Evolutionary conservation across 2,888 invertebrate genomes (phyloP).

Genomic region (Agrochola litura): DNA sequence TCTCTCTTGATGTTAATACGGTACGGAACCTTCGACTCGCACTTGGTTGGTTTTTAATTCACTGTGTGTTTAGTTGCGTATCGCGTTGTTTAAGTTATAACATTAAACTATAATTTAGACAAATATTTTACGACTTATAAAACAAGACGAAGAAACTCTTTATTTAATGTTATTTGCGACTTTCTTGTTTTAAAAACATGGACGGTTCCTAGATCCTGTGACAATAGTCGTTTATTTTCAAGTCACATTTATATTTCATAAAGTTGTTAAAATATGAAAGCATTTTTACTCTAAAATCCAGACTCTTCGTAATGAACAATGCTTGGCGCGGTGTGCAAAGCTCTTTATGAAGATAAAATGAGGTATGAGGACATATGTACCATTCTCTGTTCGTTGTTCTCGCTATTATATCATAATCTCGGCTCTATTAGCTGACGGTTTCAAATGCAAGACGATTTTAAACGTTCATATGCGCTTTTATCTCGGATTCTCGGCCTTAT

Average conservation of each 20-base stretch:
- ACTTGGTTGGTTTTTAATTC: not conserved
- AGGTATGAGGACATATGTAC: constrained; percentile 18
- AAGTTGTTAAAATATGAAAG: not conserved
- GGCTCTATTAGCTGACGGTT: constrained; percentile 30
- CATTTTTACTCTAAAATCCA: constrained; percentile 19
- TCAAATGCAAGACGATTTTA: constrained; percentile 31
- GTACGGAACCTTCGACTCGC: too few relatives aligned
- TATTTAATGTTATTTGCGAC: not conserved
- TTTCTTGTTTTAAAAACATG: constrained; percentile 3
- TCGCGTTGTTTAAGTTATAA: not conserved
- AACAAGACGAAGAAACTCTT: not conserved
- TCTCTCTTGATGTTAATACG: too few relatives aligned
- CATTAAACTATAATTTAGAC: not conserved
- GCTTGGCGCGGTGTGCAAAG: constrained; percentile 23
- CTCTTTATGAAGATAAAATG: constrained; percentile 37
- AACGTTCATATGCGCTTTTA: constrained; percentile 17
- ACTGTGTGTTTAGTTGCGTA: not conserved
- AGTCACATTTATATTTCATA: constrained; percentile 2
- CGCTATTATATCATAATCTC: constrained; percentile 47
- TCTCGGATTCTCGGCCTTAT: not conserved
- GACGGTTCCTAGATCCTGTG: too few relatives aligned
- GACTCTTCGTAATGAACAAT: constrained; percentile 36
- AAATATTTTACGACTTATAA: not conserved
- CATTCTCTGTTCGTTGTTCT: constrained; percentile 20
- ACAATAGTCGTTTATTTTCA: not conserved